phyloP scores from a whole-genome alignment of 2,797 vertebrate species.

The Bucorvus abyssinicus region DNA sequence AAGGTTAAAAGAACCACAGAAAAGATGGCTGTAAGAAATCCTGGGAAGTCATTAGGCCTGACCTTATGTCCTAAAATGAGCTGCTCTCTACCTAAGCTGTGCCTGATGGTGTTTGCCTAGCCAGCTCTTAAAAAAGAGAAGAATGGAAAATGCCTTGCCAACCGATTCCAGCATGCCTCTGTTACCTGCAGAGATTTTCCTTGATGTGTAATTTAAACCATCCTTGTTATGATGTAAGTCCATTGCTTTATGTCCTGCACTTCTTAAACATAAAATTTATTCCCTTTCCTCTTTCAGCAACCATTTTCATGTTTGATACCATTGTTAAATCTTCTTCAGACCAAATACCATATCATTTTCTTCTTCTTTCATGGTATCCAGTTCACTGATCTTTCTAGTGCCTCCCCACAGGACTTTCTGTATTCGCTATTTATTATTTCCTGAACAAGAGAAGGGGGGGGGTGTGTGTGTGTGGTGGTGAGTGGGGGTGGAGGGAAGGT shows the following conservation, averaged over 20 bases:
- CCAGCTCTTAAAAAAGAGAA: not conserved
- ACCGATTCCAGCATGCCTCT: not conserved
- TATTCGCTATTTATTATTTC: not conserved
- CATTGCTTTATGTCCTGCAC: not conserved
- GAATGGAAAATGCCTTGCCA: not conserved
- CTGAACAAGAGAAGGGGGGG: not conserved
- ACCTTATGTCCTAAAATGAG: not conserved
- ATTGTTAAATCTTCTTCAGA: not conserved
- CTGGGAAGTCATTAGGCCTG: not conserved
- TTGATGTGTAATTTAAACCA: not conserved
- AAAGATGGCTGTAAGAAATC: not conserved
- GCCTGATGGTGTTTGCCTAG: not conserved
- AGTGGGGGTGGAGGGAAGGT: not conserved
- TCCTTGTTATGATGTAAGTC: not conserved
- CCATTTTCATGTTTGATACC: not conserved
- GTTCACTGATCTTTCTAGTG: not conserved
- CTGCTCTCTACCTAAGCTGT: not conserved
- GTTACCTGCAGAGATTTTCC: not conserved
- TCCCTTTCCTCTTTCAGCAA: not conserved
- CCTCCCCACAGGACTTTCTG: not conserved
- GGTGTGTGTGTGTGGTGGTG: too few relatives aligned
- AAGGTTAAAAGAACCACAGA: not conserved
- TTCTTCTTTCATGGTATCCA: not conserved
- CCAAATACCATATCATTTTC: not conserved
- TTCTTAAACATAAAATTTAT: not conserved